Evolutionary conservation across 1,140 invertebrate species (phyloP).

Genomic region (Apis laboriosa): DNA sequence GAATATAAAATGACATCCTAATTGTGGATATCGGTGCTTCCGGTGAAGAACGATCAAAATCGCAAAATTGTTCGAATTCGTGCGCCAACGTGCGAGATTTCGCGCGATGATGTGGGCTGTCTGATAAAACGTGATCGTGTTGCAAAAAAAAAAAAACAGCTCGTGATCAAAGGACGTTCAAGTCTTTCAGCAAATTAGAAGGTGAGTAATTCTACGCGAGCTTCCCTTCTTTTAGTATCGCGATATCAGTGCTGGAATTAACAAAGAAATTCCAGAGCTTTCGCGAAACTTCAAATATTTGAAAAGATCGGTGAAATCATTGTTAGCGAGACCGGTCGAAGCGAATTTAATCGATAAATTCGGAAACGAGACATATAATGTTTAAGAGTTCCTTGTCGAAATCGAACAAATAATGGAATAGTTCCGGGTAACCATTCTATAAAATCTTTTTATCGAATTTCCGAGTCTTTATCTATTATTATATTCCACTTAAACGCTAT

Average conservation of each 20-base stretch:
- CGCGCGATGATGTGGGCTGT: conserved; percentile 34
- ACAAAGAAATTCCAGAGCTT: not conserved
- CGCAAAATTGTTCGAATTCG: conserved; percentile 2
- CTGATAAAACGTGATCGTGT: conserved; percentile 51
- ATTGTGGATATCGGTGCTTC: conserved; percentile 9
- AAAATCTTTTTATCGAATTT: not conserved
- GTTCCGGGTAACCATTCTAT: not conserved
- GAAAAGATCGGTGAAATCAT: not conserved
- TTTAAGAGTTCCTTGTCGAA: too few relatives aligned
- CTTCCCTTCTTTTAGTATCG: not conserved
- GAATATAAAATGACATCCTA: conserved; percentile 13
- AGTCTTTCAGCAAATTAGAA: conserved; percentile 46
- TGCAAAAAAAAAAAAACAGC: not conserved
- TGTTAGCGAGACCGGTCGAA: not conserved
- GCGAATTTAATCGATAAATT: not conserved
- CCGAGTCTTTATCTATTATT: not conserved
- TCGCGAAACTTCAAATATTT: not conserved
- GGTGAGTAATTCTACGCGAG: conserved; percentile 31
- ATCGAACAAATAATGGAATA: too few relatives aligned
- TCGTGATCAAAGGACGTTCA: conserved; percentile 40
- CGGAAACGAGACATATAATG: not conserved
- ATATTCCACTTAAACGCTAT: not conserved
- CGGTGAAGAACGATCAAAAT: conserved; percentile 27
- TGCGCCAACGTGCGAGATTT: conserved; percentile 20
- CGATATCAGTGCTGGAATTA: not conserved